Base-by-base conservation (phyloP, 2,113 vertebrate genomes). In the Phaethornis superciliosus region DNA sequence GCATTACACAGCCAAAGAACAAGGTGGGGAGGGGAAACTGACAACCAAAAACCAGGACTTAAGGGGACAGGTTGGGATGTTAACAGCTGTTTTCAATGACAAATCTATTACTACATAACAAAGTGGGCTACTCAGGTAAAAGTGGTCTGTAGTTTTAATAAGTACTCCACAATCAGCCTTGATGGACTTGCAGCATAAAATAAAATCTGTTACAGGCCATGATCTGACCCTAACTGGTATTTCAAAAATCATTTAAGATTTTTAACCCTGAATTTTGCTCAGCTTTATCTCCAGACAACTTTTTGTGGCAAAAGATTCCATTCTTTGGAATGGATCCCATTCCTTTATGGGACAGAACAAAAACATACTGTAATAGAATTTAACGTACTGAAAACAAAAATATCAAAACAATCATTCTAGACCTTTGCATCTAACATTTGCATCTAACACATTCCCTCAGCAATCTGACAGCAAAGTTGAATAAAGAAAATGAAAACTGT, bases 11-110 rank as follows among this genome's bases (percentile, higher is more conserved):
- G 26, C 14, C 42, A 17, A 78, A 44, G 30, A 42, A 30, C 72
- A 47, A n/a, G n/a, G n/a, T n/a, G n/a, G 7, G 10, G 67, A 56
- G 4, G 4, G 3, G 3, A 18, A 3, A 24, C 13, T 7, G 19
- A 18, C 46, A 51, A 32, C 47, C 10, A 30, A 33, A 30, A 49
- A 5, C 28, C 5, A 46, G 12, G 9, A 56, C 21, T 4, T n/a
- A 28, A 74, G 4, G 5, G 64, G 7, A 30, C 9, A 13, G 24
- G 26, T 26, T 75, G 24, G 24, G 9, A 63, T 52, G 10, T 20
- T 8, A 63, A 24, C 15, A 32, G 27, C 35, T 63, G 8, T 30
- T 52, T 47, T 47, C 56, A 69, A 18, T 42, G 64, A 74, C 13
- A 19, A 26, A 14, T 33, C 21, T 47, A 47, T 9, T 68, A 81